Conservation (phyloP, 2,113 vertebrate genomes). For the Centropus unirufus region DNA sequence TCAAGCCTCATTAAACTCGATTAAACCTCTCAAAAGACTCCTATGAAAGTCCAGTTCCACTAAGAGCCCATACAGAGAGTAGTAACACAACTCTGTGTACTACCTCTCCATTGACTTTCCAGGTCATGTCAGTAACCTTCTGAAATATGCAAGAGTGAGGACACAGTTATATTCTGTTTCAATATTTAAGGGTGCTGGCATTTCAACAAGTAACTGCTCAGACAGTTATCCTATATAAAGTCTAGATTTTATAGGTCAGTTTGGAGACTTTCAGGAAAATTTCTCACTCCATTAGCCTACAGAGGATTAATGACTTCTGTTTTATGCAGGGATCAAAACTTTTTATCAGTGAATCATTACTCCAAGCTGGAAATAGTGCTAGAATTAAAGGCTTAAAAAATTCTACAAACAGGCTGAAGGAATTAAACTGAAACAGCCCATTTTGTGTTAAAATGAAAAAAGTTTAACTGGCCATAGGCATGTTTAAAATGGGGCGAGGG, state of each 20-base stretch:
- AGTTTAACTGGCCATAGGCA: neutral
- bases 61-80: neutral
- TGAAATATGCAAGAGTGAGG: accelerated
- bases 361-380: neutral
- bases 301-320: neutral
- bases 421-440: neutral
- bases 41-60: neutral
- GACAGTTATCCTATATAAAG: neutral
- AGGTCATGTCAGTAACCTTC: neutral
- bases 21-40: neutral
- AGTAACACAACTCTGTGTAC: neutral
- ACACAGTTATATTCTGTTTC: accelerated
- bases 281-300: neutral
- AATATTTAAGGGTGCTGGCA: neutral
- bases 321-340: neutral
- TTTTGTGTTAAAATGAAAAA: neutral
- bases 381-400: neutral
- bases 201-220: neutral
- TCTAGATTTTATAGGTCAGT: neutral
- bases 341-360: neutral
- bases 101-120: neutral
- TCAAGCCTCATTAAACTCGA: neutral
- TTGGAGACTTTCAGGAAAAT: neutral
- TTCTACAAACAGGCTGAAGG: neutral
- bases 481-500: accelerated